These are phyloP conservation scores for Lepilemur septentrionalis DNA, from an alignment of 2,797 vertebrate genomes.

Conservation along the genomic window DNA sequence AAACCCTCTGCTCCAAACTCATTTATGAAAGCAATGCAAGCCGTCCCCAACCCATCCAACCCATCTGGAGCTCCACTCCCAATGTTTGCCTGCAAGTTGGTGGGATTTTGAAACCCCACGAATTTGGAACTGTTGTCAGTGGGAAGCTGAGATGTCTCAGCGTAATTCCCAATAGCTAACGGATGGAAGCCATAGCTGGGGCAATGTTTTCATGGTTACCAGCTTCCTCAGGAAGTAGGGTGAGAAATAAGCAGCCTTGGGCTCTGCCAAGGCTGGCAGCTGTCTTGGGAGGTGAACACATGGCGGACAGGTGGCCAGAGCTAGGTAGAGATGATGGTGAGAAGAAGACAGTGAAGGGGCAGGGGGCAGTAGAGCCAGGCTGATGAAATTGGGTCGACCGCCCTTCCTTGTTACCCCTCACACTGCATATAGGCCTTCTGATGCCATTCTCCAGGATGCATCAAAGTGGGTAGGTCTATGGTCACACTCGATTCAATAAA, in stretches of 20 bases:
- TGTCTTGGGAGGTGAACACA: not conserved
- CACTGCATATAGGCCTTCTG: not conserved
- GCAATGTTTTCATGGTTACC: not conserved
- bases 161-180: not conserved
- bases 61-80: not conserved
- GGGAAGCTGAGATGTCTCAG: not conserved
- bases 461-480: not conserved
- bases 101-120: not conserved
- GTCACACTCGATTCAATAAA: not conserved
- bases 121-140: not conserved
- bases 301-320: not conserved
- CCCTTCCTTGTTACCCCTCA: not conserved
- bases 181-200: not conserved
- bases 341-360: not conserved
- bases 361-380: not conserved
- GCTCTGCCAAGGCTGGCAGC: not conserved
- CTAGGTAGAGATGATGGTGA: not conserved
- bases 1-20: not conserved
- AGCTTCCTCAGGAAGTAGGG: not conserved
- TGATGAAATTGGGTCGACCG: not conserved
- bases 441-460: not conserved
- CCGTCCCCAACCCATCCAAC: fast-evolving
- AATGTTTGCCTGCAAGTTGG: not conserved
- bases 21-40: not conserved
- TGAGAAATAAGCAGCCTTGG: not conserved